Conservation (phyloP, 1,140 invertebrate genomes). For the Caenorhabditis latens region DNA sequence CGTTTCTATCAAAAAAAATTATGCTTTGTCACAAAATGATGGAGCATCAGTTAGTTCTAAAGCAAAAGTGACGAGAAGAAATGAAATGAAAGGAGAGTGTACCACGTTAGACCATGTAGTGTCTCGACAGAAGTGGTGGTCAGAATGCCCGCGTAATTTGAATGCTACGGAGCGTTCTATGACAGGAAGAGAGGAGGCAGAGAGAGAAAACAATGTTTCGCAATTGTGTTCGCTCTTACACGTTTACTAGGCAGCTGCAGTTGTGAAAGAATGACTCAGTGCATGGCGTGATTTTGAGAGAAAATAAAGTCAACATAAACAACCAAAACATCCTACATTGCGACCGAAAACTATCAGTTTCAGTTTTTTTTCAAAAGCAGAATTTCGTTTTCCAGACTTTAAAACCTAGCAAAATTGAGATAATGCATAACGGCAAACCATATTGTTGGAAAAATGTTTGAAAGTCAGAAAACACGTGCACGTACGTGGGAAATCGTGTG, state of each 20-base stretch:
- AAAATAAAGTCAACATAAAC: neutral
- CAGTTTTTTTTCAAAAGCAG: neutral
- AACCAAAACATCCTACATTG: slow-evolving; percentile 1
- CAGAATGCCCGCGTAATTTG: slow-evolving; percentile 7
- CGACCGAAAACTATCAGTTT: neutral
- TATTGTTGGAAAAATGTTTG: too few species aligned
- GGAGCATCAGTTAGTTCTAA: neutral
- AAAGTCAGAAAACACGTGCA: too few species aligned
- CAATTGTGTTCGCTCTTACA: slow-evolving; percentile 30
- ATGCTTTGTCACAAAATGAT: neutral
- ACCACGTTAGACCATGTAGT: neutral
- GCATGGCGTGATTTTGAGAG: slow-evolving; percentile 30
- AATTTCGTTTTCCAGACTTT: too few species aligned
- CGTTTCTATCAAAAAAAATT: neutral
- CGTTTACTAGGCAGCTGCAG: slow-evolving; percentile 8
- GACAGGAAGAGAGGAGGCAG: neutral
- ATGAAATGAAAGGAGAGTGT: neutral
- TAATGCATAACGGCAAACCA: too few species aligned
- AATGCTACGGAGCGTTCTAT: neutral
- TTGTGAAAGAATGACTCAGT: slow-evolving; percentile 43
- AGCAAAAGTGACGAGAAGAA: neutral
- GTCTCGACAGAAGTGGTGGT: neutral
- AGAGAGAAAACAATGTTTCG: slow-evolving; percentile 20
- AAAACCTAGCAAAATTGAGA: too few species aligned
- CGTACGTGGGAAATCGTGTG: too few species aligned